Evolutionary conservation across 2,113 vertebrate genomes (phyloP), one percentile per base, ranked within the genome.

Genomic region (Bungarus multicinctus): DNA sequence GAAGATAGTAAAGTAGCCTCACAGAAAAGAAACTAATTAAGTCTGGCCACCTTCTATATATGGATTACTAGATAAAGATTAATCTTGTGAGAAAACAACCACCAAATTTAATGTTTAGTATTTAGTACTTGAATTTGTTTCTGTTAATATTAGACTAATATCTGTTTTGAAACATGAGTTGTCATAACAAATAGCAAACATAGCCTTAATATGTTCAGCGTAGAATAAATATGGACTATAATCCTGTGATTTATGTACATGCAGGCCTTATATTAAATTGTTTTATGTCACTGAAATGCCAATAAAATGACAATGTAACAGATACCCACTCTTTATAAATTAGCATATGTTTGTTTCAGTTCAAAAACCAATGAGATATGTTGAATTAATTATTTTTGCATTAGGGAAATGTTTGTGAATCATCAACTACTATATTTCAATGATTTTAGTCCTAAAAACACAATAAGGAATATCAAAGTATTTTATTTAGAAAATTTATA

Each of bases 191-290:
- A 74, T 69, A n/a, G 30, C 12, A 69, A n/a, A 74, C 43, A 52
- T 23, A 55, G 8, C 50, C 34, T 27, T 91, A 34, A 55, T 6
- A 16, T 34, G 81, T 91, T 64, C 20, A 25, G 4, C 3, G 5
- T 12, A 91, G n/a, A 89, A 89, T 20, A 20, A 58, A 30, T 57
- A 58, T 60, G 39, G 11, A 54, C 3, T 91, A 64, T 90, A n/a
- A 81, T 90, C 43, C 54, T 81, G 47, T 52, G 52, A 74, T 81
- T 85, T 34, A 55, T 9, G 12, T 39, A 45, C 23, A 55, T 55
- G 34, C 50, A 85, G 2, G n/a, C 6, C 39, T 90, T 0, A 20
- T 12, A 0, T 0, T 87, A 0, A 0, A 0, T 27, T 30, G 60
- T 69, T 60, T 60, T 0, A 0, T 50, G 87, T 25, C 74, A 45